Percentiles rank a stretch among this genome's conserved stretches.
Evolutionary conservation across 1,140 invertebrate genomes (phyloP).

Genomic region (Lordiphosa mommai): DNA sequence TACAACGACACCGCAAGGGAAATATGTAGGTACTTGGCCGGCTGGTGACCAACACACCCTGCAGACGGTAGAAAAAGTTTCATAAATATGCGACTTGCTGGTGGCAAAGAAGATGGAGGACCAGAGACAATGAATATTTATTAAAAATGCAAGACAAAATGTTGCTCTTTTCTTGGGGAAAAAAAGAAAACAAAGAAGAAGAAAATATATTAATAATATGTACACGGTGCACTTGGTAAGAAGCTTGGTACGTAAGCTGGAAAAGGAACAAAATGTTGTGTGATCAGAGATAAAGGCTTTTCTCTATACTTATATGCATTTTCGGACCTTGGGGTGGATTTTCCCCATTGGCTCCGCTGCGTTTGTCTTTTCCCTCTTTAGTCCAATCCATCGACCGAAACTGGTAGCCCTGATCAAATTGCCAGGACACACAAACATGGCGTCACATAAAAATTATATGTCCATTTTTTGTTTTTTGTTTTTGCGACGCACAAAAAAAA

Average conservation of each 20-base stretch:
- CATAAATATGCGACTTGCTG: conserved; percentile 1
- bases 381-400: too few relatives aligned
- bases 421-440: conserved; percentile 12
- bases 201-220: not conserved
- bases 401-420: conserved; percentile 19
- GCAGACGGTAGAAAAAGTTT: conserved; percentile 1
- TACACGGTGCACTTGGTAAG: not conserved
- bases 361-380: too few relatives aligned
- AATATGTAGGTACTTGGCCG: conserved; percentile 34
- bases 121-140: conserved; percentile 42
- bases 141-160: conserved; percentile 64
- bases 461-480: too few relatives aligned
- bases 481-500: conserved; percentile 2
- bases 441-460: conserved; percentile 47
- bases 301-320: too few relatives aligned
- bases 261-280: too few relatives aligned
- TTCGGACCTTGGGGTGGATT: too few relatives aligned
- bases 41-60: conserved; percentile 18
- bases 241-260: too few relatives aligned
- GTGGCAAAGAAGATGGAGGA: not conserved
- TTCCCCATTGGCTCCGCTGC: too few relatives aligned
- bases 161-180: conserved; percentile 23
- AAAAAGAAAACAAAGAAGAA: not conserved
- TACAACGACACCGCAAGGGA: conserved; percentile 2
- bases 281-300: too few relatives aligned